A percentile compares a stretch with the other conserved stretches of the same genome.
Conservation (phyloP, 2,113 vertebrate genomes). For the human region DNA sequence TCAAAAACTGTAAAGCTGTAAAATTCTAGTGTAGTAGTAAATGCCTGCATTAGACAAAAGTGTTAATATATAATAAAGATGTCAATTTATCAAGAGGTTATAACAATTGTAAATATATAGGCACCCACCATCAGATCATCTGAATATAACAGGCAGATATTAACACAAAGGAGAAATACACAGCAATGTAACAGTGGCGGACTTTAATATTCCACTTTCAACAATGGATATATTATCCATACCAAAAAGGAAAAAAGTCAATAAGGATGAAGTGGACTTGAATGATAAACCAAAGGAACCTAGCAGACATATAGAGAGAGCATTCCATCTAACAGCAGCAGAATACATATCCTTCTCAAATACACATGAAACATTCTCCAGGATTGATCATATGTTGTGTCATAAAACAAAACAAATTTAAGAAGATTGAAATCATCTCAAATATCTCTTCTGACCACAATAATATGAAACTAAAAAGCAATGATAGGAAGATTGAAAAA, state of each 20-base stretch:
- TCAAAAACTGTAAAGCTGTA: background rate
- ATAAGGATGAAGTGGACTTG: background rate
- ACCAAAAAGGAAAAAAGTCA: background rate
- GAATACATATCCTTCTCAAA: background rate
- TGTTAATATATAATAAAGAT: background rate
- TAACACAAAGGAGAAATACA: background rate
- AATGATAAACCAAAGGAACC: background rate
- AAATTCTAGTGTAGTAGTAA: no score
- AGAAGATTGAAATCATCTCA: background rate
- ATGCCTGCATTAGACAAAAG: background rate
- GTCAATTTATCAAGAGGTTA: background rate
- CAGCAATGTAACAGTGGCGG: background rate
- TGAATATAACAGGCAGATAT: background rate
- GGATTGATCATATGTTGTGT: background rate
- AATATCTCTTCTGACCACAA: background rate
- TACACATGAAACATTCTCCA: background rate
- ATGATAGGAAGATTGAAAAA: background rate
- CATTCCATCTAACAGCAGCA: background rate
- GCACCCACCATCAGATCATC: background rate
- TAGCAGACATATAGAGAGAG: background rate
- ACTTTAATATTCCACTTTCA: background rate
- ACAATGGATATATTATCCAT: background rate
- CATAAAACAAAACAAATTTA: background rate
- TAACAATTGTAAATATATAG: background rate
- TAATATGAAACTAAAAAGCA: background rate